Evolutionary conservation across 2,113 vertebrate genomes (phyloP), one percentile per base, ranked within the genome.

Genomic region (Lathamus discolor): DNA sequence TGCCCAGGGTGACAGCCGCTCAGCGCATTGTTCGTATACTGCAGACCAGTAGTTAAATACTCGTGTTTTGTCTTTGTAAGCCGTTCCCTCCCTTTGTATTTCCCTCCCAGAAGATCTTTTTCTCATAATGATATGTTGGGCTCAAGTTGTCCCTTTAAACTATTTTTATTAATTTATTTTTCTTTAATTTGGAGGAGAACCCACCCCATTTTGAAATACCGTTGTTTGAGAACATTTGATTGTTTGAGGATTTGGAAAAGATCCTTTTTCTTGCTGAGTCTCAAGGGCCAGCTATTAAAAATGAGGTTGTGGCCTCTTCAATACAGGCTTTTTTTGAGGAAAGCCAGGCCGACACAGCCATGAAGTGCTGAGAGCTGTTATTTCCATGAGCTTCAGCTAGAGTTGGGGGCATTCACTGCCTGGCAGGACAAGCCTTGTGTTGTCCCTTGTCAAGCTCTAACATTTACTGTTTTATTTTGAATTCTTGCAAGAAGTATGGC

Each of bases 171-270:
- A 39, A 44, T 44, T 29, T 31, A n/a, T 35, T 59, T 1, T 52
- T 52, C n/a, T 44, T 39, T 41, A 3, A 43, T 84, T 29, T 43
- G 22, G 23, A 67, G 48, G 12, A 80, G 31, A 61, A 48, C 9
- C 19, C 19, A 62, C 7, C 7, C 15, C 6, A 7, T 57, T 76
- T 87, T 87, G 39, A 73, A 93, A 87, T 63, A 70, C 23, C 16
- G 82, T 85, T 73, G 15, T 79, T 59, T 73, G 61, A 86, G 37
- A 85, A 13, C 13, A 28, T 35, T 73, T 81, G 33, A 64, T 72
- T 83, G 31, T 62, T 51, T 46, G 35, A 77, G 22, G 19, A 83
- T 88, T 69, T 93, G 85, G 79, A 88, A 93, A 75, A 67, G 11
- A 85, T 78, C 9, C 27, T 2, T 11, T 74, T 46, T 63, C 44